Base-by-base conservation (phyloP, 2,888 invertebrate genomes). In the Lampropteryx suffumata region DNA sequence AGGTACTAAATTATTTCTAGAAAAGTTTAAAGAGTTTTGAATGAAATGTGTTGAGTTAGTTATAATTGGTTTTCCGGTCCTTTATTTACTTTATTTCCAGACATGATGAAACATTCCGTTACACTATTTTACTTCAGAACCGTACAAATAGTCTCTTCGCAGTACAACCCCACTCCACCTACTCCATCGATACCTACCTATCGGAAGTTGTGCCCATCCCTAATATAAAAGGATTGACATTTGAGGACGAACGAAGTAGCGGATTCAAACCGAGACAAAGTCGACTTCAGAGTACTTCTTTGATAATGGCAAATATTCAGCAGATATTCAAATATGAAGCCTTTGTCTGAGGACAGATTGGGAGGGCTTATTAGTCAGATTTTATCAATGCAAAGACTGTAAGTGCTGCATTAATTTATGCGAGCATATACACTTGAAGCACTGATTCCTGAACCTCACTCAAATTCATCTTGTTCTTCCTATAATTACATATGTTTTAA, bases 181-280 rank as follows among this genome's bases (percentile, higher is more conserved):
- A 41, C n/a, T 41, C 36, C 28, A 65, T 67, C 61, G 62, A 67
- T 52, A 59, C 28, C 42, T 37, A 24, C 9, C n/a, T 13, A 35
- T 21, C 10, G 9, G 1, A 28, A 17, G 8, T 21, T 0, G 41
- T 43, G 52, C 55, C 52, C 80, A 29, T 70, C 45, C 58, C 84
- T 84, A 73, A 59, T 71, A 67, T 89, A 88, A 90, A 90, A 88
- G 89, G 90, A 89, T 90, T 89, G 89, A 86, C 82, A 75, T 87
- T 86, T 81, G 84, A 86, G 73, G 68, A 75, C 80, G 78, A 76
- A 75, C 76, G 82, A 75, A 84, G 82, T 78, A 83, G 79, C 79
- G 86, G 87, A 89, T 90, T 82, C 79, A 80, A 70, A 71, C 26
- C 37, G 43, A 84, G 85, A 85, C 85, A 84, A 88, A 86, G 82